Evolutionary conservation across 1,140 invertebrate species (phyloP), one percentile per base, ranked within the genome.

Genomic region (Notospermus geniculatus): DNA sequence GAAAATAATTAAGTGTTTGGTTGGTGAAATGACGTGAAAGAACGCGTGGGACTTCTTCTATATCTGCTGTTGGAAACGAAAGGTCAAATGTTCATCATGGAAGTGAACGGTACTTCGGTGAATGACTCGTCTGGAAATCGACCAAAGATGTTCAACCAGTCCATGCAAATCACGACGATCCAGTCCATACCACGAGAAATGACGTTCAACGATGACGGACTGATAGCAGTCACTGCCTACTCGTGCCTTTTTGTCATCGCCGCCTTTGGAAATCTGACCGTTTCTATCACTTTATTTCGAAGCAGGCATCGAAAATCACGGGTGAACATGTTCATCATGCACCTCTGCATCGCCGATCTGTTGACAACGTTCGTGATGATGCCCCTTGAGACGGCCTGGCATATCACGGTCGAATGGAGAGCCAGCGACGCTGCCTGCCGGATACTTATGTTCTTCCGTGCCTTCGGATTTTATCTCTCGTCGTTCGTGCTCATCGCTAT

Each of bases 181-280:
- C n/a, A n/a, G n/a, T n/a, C n/a, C n/a, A n/a, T 75, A 17, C 72
- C 73, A 0, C 57, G 68, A 25, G 69, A 91, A 65, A 90, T 93
- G 89, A 82, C 80, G 5, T 93, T 93, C 79, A 91, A 90, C 75
- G 87, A 88, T 58, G 89, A 89, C 17, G 89, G 91, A 71, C 74
- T 88, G 63, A 81, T 93, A 19, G 88, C 89, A 23, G 91, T 90
- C 1, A 83, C 86, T 1, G 83, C 87, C 39, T 89, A 89, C 69
- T 90, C 88, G 75, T 85, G 91, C 59, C 84, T 95, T 54, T 90
- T 95, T 87, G 83, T 92, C 65, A 83, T 95, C 67, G 93, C 92
- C 2, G 88, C 91, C 5, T 85, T 89, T 52, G 92, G 92, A 53
- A 95, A 96, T 78, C 74, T 90, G 1, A 87, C 86, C 0, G 88